Percentiles rank a stretch among this genome's conserved stretches.
Evolutionary conservation across 1,140 invertebrate genomes (phyloP).

Genomic region (Bombus balteatus): DNA sequence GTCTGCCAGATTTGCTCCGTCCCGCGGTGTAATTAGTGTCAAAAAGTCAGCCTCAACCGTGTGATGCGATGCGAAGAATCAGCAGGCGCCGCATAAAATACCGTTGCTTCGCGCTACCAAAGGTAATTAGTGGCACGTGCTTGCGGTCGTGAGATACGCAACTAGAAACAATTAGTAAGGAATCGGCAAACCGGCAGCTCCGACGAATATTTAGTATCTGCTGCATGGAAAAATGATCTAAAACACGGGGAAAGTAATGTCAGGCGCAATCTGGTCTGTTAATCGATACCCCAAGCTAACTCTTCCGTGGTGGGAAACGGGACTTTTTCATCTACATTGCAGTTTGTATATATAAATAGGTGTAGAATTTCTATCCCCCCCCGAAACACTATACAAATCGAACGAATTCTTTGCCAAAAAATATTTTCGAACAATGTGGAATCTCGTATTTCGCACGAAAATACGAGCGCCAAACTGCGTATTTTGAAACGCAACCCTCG

Average conservation of each 20-base stretch:
- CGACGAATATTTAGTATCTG: conserved; percentile 42
- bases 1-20: not conserved
- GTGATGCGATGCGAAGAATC: conserved; percentile 35
- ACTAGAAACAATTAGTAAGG: conserved; percentile 64
- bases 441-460: not conserved
- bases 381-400: not conserved
- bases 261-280: conserved; percentile 1
- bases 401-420: not conserved
- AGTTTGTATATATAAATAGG: not conserved
- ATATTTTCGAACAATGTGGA: not conserved
- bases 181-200: conserved; percentile 57
- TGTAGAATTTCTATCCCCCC: not conserved
- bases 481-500: not conserved
- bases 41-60: conserved; percentile 48
- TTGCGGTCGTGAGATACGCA: conserved; percentile 55
- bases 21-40: conserved; percentile 58
- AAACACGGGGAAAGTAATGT: conserved; percentile 32
- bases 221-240: conserved; percentile 47
- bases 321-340: not conserved
- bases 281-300: not conserved
- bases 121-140: conserved; percentile 68
- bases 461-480: not conserved
- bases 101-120: conserved; percentile 56
- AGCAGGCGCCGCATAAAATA: conserved; percentile 55
- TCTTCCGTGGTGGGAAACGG: not conserved